Evolutionary conservation across 2,888 invertebrate species (phyloP).

Genomic region (Tenthredo mesomela): DNA sequence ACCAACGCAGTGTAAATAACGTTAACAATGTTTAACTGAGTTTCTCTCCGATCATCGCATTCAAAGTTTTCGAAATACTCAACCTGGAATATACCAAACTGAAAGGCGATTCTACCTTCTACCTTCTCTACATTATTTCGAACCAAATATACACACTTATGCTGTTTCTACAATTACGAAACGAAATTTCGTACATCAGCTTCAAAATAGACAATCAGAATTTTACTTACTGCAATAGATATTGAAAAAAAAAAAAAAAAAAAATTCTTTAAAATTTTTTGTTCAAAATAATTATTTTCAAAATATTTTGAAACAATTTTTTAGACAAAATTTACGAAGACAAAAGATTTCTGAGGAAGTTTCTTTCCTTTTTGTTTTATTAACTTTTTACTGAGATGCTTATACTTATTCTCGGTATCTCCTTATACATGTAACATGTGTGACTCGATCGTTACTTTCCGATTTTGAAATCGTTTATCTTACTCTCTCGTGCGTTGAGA

Average conservation of each 20-base stretch:
- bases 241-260: too few species aligned
- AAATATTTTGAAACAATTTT: too few species aligned
- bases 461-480: constrained; percentile 19
- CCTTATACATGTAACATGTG: too few species aligned
- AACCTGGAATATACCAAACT: constrained; percentile 15
- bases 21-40: neutral
- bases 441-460: neutral
- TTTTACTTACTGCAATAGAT: too few species aligned
- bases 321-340: too few species aligned
- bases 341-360: too few species aligned
- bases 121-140: neutral
- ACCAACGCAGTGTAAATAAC: neutral
- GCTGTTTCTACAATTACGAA: too few species aligned
- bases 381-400: too few species aligned
- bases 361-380: too few species aligned
- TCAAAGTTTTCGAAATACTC: constrained; percentile 1
- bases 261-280: too few species aligned
- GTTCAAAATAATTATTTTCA: too few species aligned
- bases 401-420: neutral
- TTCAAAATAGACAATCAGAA: neutral
- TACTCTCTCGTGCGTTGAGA: constrained; percentile 15
- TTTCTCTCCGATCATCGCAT: neutral
- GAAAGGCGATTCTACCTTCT: neutral
- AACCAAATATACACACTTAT: neutral
- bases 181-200: neutral